Base-by-base conservation (phyloP, 92 coral and sea anemone genomes). In the Blastomussa wellsi region DNA sequence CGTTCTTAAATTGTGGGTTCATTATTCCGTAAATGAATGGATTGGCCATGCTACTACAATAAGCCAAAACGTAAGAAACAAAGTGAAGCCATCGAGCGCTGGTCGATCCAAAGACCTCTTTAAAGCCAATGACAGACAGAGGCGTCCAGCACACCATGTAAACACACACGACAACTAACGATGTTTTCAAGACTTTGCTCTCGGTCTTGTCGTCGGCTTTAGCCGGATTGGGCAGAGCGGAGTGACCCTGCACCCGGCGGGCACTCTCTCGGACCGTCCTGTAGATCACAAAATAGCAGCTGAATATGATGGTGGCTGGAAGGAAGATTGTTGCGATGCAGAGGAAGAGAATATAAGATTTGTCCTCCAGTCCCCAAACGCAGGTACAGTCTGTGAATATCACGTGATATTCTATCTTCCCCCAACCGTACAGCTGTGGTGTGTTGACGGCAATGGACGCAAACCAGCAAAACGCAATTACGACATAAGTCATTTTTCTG, bases 371-470 rank as follows among this genome's bases (percentile, higher is more conserved):
- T 13, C 83, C 89, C 95, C 97, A 93, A 26, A 88, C 86, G 67
- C 93, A 82, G 24, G 89, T 87, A 66, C 97, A 93, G 69, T 88
- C 91, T 7, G 82, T 62, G 73, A 91, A 90, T 26, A 79, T 48
- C 0, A 65, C 64, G 48, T 92, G 90, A 59, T 84, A 93, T n/a
- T 64, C 68, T 62, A 89, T 89, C 65, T 77, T 83, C 15, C 96
- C 96, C 96, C 96, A 93, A 67, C 97, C 97, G 83, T 93, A 91
- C 62, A 93, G 74, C 33, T 94, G 95, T 35, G 95, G 95, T 62
- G 88, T 77, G 41, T 94, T 90, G 15, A 93, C 84, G 28, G 83
- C 32, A 42, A 86, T 36, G 6, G 95, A 90, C 32, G 86, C 49
- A 7, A 93, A 49, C 95, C 97, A 93, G 22, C 91, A 80, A 24